Evolutionary conservation across 2,888 invertebrate genomes (phyloP), one percentile per base, ranked within the genome.

Genomic region (Morpho achilles): DNA sequence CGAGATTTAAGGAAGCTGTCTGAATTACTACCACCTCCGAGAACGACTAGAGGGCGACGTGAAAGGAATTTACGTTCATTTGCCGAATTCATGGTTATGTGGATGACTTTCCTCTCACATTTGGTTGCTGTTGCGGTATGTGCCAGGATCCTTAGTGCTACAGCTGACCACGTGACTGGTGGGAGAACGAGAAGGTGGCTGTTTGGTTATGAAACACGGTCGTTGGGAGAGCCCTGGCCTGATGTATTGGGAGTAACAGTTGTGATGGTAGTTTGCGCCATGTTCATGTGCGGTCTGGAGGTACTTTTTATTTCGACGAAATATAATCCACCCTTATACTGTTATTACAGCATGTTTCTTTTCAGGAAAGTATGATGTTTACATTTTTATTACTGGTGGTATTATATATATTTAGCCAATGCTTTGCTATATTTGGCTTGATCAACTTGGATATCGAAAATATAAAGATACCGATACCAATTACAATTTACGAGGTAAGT

Each of bases 231-330:
- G 68, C 92, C 93, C 0, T 93, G 93, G 93, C 93, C 93, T 32
- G 93, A 93, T 70, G 92, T 93, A 4, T 70, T 93, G 5, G 93
- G 93, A 6, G 92, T 93, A 3, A 92, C 92, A 0, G 92, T 93
- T 39, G 91, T 93, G 7, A 87, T 92, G 72, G 91, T 93, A 0
- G 91, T 93, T 3, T 92, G 93, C 44, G 89, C 91, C 44, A 88
- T 93, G 82, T 93, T 93, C 68, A 93, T 93, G 93, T 88, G 93
- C 68, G 93, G 93, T 43, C 76, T 93, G 44, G 93, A 93, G 87
- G 93, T 93, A 74, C 43, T 53, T 22, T 8, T 8, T 45, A 32
- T 32, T 32, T 32, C 32, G 0, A 32, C 32, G 32, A 3, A 5
- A 32, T 5, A 32, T 32, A 32, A 32, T 32, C 32, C 32, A 32